These are phyloP conservation scores for Hypercompe scribonia DNA, from an alignment of 2,888 invertebrate species.

Conservation along the genomic window DNA sequence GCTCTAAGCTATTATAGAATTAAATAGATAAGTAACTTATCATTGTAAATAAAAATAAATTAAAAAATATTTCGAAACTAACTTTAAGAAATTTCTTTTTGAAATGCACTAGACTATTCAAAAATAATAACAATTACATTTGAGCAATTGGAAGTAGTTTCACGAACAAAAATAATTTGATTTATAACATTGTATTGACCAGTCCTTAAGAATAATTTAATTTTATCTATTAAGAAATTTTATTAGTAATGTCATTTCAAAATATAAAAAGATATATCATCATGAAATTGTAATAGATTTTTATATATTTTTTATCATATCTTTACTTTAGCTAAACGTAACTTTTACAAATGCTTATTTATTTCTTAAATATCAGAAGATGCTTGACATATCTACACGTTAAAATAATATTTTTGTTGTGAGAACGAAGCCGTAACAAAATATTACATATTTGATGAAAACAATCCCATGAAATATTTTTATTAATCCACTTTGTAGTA, in stretches of 20 bases:
- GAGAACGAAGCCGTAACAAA: background rate
- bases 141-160: conserved; percentile 26
- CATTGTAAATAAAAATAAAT: conserved; percentile 36
- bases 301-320: background rate
- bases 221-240: background rate
- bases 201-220: conserved; percentile 21
- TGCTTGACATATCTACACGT: background rate
- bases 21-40: conserved; percentile 27
- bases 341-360: background rate
- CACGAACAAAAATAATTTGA: conserved; percentile 34
- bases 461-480: background rate
- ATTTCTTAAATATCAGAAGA: background rate
- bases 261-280: background rate
- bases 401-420: background rate
- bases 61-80: conserved; percentile 35
- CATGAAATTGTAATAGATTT: background rate
- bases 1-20: conserved; percentile 59
- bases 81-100: conserved; percentile 36
- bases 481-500: background rate
- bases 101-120: conserved; percentile 45
- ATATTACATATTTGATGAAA: background rate
- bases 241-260: background rate
- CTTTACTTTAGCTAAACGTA: background rate
- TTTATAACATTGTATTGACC: conserved; percentile 20
- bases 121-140: conserved; percentile 21